Conservation (phyloP, 2,113 vertebrate genomes). For the Empidonax traillii region DNA sequence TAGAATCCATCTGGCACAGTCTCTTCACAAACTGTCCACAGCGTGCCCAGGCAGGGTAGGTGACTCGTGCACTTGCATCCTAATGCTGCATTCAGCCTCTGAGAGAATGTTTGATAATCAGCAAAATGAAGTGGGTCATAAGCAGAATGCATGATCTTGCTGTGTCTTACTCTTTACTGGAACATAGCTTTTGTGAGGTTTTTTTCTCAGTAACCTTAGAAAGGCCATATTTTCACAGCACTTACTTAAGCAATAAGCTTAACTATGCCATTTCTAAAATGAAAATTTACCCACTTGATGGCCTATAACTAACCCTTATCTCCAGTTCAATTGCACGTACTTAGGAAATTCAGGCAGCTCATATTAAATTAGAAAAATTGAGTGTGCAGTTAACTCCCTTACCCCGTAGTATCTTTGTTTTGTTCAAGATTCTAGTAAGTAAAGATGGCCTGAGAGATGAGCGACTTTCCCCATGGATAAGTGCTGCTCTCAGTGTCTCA, state of each 20-base stretch:
- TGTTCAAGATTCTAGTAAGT: background rate
- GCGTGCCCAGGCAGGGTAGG: constrained; percentile 94
- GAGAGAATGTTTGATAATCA: background rate
- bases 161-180: background rate
- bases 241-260: background rate
- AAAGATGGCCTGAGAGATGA: background rate
- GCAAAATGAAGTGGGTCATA: background rate
- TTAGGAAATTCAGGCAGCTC: background rate
- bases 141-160: background rate
- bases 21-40: constrained; percentile 93
- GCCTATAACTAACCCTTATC: background rate
- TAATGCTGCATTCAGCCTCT: background rate
- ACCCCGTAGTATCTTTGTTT: background rate
- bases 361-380: background rate
- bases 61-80: background rate
- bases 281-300: background rate
- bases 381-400: background rate
- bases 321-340: background rate
- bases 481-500: background rate
- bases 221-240: background rate
- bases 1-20: constrained; percentile 93
- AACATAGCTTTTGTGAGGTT: background rate
- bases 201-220: background rate
- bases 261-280: background rate
- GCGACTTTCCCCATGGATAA: background rate